Percentiles rank a stretch among this genome's conserved stretches.
Evolutionary conservation across 2,113 vertebrate species (phyloP).

Genomic region (Telmatochromis brachygnathus): DNA sequence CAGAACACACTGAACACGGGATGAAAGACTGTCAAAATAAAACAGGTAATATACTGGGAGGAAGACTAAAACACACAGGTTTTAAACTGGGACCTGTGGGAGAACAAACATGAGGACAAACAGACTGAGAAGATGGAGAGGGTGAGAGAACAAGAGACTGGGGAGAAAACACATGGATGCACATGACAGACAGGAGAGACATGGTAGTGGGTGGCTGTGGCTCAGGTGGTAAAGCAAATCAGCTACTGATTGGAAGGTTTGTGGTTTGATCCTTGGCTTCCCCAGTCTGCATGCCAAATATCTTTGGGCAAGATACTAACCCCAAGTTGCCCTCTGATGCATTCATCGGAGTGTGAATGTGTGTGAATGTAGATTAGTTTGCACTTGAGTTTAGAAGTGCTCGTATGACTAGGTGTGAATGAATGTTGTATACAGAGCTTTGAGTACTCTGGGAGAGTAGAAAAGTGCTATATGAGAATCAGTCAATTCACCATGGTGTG

Average conservation of each 20-base stretch:
- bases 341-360: rapidly evolving
- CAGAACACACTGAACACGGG: rapidly evolving
- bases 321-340: not conserved
- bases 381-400: not conserved
- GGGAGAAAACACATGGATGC: not conserved
- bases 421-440: rapidly evolving
- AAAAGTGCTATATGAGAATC: not conserved
- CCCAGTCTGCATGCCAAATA: not conserved
- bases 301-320: not conserved
- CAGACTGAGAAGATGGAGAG: not conserved
- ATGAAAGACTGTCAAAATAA: not conserved
- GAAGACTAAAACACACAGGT: not conserved
- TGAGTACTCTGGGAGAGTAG: not conserved
- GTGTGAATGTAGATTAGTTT: not conserved
- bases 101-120: not conserved
- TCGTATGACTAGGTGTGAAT: not conserved
- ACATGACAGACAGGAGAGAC: not conserved
- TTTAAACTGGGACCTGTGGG: rapidly evolving
- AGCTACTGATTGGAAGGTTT: not conserved
- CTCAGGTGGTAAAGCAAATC: not conserved
- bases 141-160: not conserved
- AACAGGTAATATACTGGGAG: not conserved
- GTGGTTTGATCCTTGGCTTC: not conserved
- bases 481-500: rapidly evolving
- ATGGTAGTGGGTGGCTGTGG: not conserved